A percentile compares a stretch with the other conserved stretches of the same genome.
phyloP scores from a whole-genome alignment of 2,113 vertebrate genomes.

The Semnornis frantzii region DNA sequence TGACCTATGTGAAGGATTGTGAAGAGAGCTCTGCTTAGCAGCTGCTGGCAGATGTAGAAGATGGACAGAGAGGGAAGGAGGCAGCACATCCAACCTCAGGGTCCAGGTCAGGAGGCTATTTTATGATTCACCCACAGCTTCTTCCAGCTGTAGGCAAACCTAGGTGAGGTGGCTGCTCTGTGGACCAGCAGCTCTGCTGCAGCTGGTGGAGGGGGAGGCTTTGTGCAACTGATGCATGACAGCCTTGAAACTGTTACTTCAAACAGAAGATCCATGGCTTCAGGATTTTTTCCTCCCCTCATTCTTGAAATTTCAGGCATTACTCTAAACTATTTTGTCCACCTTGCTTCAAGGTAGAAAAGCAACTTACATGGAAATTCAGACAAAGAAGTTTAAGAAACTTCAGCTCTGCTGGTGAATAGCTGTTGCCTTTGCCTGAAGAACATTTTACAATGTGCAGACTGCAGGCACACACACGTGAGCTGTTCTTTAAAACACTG shows the following conservation, averaged over 20 bases:
- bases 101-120: not conserved
- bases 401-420: not conserved
- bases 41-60: not conserved
- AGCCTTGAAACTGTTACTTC: not conserved
- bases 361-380: not conserved
- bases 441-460: not conserved
- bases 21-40: not conserved
- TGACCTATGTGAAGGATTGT: accelerated
- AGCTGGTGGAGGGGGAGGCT: not conserved
- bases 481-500: not conserved
- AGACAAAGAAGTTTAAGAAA: not conserved
- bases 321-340: not conserved
- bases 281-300: not conserved
- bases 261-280: not conserved
- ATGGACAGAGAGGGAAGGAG: not conserved
- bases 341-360: not conserved
- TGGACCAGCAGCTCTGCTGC: not conserved
- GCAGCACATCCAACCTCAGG: not conserved
- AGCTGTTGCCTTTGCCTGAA: not conserved
- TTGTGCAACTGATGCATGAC: accelerated
- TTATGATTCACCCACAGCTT: not conserved
- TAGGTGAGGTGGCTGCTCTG: not conserved
- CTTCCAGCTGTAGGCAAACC: not conserved
- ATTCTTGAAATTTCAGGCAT: not conserved
- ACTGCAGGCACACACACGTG: accelerated